These are phyloP conservation scores for Melieria omissa DNA, from an alignment of 2,888 invertebrate genomes.

Conservation along the genomic window DNA sequence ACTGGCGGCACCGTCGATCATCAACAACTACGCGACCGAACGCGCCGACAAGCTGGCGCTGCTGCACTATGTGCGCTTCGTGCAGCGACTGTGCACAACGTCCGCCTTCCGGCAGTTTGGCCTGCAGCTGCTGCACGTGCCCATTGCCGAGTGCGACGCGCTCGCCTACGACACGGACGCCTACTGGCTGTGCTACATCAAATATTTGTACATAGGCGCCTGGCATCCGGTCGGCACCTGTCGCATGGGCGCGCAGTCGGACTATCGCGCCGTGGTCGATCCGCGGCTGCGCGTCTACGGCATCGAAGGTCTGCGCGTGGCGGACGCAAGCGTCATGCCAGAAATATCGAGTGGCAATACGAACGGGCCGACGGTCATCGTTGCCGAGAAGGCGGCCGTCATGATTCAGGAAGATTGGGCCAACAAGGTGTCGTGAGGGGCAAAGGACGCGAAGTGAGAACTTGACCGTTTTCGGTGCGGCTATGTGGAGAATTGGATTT, in stretches of 20 bases:
- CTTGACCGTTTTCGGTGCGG: background rate
- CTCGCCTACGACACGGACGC: conserved; percentile 57
- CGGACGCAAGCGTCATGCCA: conserved; percentile 88
- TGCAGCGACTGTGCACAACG: conserved; percentile 64
- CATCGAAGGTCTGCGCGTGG: conserved; percentile 77
- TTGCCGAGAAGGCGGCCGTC: conserved; percentile 84
- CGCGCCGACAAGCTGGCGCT: conserved; percentile 65
- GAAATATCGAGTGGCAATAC: conserved; percentile 81
- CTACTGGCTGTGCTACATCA: conserved; percentile 72
- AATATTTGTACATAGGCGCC: conserved; percentile 69
- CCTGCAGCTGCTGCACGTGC: conserved; percentile 53
- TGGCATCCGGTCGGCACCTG: conserved; percentile 79
- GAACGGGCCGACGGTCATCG: conserved; percentile 87
- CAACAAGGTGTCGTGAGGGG: background rate
- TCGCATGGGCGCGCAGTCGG: conserved; percentile 72
- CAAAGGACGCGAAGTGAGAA: background rate
- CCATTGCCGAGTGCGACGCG: conserved; percentile 53
- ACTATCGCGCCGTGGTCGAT: conserved; percentile 69
- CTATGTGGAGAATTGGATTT: background rate
- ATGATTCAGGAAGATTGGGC: conserved; percentile 52
- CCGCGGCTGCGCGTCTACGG: conserved; percentile 69
- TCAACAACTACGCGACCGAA: conserved; percentile 70
- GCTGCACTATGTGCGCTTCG: conserved; percentile 60
- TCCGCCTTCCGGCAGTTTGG: conserved; percentile 64
- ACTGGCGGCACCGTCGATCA: conserved; percentile 69